Evolutionary conservation across 2,888 invertebrate species (phyloP), one percentile per base, ranked within the genome.

Genomic region (Xestoiulus laeticollis): DNA sequence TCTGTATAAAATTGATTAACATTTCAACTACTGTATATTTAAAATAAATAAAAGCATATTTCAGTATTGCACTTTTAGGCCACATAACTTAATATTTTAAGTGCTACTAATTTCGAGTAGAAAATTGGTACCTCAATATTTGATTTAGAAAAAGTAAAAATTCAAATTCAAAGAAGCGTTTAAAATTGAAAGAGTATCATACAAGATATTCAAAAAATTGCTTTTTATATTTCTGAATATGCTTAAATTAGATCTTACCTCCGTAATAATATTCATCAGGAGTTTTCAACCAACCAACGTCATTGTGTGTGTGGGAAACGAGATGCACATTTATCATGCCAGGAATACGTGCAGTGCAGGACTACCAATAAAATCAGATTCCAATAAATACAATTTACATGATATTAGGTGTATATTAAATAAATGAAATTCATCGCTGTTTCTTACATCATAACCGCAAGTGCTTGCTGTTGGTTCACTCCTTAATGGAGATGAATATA

Each of bases 241-340:
- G 14, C 12, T 48, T 16, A 12, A 6, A 48, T 48, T 48, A 8
- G 12, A 48, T 48, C 82, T 82, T 26, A 82, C 93, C 91, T 89
- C 92, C 92, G 91, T 95, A 97, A 90, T 95, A 98, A 91, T 98
- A 98, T 91, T 98, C 96, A 91, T 98, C 98, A 0, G 97, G 96
- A 0, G 98, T 98, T 92, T 97, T 97, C 85, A 98, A 92, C 98
- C 98, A 98, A 59, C 98, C 98, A 0, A 97, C 97, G 91, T 98
- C 98, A 90, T 98, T 97, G 91, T 98, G 98, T 0, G 97, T 96
- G 91, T 98, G 98, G 0, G 98, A 94, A 10, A 94, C 92, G 0
- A 97, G 92, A 91, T 97, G 97, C 0, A 97, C 95, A 91, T 97
- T 97, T 30, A 97, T 92, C 91, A 94, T 93, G 0, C 94, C 94